Base-by-base conservation (phyloP, 2,797 vertebrate genomes). In the Myiotriccus ornatus region DNA sequence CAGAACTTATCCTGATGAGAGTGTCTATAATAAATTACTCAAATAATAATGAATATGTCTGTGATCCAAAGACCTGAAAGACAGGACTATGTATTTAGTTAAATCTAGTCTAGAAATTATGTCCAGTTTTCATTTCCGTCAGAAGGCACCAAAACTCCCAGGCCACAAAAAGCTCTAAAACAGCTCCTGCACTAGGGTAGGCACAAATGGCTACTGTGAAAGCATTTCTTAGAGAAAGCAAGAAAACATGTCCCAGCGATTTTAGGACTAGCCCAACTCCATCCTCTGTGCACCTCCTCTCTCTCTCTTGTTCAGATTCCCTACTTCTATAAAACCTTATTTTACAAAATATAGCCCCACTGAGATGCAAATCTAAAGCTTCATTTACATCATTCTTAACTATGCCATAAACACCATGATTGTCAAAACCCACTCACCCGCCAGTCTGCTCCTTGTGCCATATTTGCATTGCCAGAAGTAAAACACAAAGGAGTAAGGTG, bases 231-330 rank as follows among this genome's bases (percentile, higher is more conserved):
- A 14, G 10, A 50, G 34, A 79, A 75, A 69, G 14, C 18, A 80
- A 88, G 30, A 39, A 8, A 22, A 65, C 2, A 22, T 5, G 49
- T 1, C 1, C 2, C 10, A 62, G 7, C 1, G 1, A 77, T 28
- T 83, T 70, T 13, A 79, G 39, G 22, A 79, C 50, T 44, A 50
- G 35, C 11, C 18, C 24, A 37, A 14, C 24, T 85, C 21, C 23
- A 46, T 16, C 37, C n/a, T 55, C 41, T 34, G 7, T 14, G 41
- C 12, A 64, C 35, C 9, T 64, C n/a, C n/a, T 21, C 41, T 82
- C 13, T 21, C 24, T 77, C 27, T 30, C 15, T 82, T 74, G 17
- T 86, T 52, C 63, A 35, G 41, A 47, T 24, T 46, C 59, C 35
- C 63, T 56, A 24, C 24, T 76, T 71, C 44, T 62, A 3, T 15